Conservation (phyloP, 2,113 vertebrate species). For the Corvus cornix region DNA sequence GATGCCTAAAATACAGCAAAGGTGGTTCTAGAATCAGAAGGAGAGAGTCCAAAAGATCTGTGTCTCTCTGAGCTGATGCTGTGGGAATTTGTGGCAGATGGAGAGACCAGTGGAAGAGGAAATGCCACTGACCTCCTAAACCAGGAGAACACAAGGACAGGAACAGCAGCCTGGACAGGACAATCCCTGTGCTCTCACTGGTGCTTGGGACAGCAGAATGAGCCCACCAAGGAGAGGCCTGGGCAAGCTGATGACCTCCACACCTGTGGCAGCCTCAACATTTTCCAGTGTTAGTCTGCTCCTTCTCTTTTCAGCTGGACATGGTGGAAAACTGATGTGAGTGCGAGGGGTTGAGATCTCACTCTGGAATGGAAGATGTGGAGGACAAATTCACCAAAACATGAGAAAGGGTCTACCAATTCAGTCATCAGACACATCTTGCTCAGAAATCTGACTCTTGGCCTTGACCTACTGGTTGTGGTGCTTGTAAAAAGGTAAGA, state of each 20-base stretch:
- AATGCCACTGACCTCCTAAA: neutral
- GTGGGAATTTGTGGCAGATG: neutral
- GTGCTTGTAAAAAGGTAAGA: neutral
- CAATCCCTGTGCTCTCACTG: fast-evolving
- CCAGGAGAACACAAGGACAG: neutral
- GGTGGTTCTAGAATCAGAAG: neutral
- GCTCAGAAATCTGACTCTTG: neutral
- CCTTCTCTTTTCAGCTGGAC: neutral
- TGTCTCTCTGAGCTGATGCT: neutral
- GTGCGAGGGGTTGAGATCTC: neutral
- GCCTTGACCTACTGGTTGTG: neutral
- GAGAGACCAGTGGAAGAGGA: neutral
- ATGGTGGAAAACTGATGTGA: neutral
- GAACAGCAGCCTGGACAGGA: neutral
- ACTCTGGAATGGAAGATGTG: neutral
- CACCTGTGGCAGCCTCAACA: neutral
- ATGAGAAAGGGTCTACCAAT: neutral
- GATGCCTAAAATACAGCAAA: neutral
- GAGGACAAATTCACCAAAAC: neutral
- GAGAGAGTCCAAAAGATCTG: neutral
- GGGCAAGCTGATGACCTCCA: neutral
- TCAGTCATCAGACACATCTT: neutral
- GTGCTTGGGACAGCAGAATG: neutral
- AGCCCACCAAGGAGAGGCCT: neutral
- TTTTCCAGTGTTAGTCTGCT: neutral